A percentile compares a stretch with the other conserved stretches of the same genome.
phyloP scores from a whole-genome alignment of 2,888 invertebrate genomes.

The Anagyrus pseudococci region DNA sequence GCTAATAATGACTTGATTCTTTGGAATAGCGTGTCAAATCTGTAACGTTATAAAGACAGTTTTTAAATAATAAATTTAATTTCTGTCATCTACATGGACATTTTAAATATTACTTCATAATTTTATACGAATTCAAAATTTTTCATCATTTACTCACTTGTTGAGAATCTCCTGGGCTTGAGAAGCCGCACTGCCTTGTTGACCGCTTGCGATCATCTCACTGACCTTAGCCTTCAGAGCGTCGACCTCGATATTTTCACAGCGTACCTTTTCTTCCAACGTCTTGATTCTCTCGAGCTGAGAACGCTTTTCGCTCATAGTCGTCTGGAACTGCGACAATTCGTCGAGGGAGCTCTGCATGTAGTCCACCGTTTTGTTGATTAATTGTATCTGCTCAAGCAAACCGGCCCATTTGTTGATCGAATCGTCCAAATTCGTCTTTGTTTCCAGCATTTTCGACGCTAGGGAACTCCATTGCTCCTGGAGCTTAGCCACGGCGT shows the following conservation, averaged over 20 bases:
- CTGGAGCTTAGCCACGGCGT: constrained; percentile 81
- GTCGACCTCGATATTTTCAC: constrained; percentile 90
- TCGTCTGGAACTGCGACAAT: constrained; percentile 76
- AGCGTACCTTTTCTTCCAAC: constrained; percentile 85
- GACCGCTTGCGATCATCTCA: constrained; percentile 86
- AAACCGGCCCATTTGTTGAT: constrained; percentile 92
- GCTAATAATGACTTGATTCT: constrained; percentile 75
- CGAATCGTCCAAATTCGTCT: constrained; percentile 84
- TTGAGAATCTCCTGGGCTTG: constrained; percentile 86
- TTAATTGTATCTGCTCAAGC: constrained; percentile 84
- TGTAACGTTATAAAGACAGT: constrained; percentile 27
- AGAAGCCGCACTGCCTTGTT: constrained; percentile 81
- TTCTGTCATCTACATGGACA: no score
- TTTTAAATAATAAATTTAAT: no score
- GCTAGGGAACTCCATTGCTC: constrained; percentile 89
- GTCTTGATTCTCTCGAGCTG: constrained; percentile 86
- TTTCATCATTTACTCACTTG: constrained; percentile 49
- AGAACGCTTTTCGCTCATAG: constrained; percentile 84
- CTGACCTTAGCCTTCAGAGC: constrained; percentile 81
- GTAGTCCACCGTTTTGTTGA: constrained; percentile 82
- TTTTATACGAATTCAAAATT: no score
- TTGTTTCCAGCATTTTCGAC: constrained; percentile 89
- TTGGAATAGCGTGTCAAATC: constrained; percentile 81
- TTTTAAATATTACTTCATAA: no score
- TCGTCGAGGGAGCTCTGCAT: constrained; percentile 78